Evolutionary conservation across 2,797 vertebrate species (phyloP).

Genomic region (Sebastes baramenuke): DNA sequence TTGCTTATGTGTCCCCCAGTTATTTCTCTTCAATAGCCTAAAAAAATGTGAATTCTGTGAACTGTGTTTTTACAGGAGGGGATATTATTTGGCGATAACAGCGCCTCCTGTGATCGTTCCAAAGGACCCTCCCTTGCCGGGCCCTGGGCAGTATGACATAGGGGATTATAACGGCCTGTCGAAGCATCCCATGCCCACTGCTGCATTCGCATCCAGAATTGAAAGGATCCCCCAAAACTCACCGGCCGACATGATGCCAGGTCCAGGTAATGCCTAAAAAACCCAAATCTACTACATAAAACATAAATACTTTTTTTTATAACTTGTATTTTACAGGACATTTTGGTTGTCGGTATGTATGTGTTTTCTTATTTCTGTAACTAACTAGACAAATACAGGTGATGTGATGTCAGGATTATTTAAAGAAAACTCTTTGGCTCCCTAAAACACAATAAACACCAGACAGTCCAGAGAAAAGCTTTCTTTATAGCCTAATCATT

Average conservation of each 20-base stretch:
- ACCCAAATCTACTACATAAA: background rate
- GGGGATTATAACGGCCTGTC: constrained; percentile 28
- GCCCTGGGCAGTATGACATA: constrained; percentile 82
- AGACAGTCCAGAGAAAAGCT: background rate
- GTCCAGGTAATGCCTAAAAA: constrained; percentile 78
- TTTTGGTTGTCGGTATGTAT: background rate
- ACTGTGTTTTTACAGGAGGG: constrained; percentile 72
- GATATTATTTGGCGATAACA: constrained; percentile 72
- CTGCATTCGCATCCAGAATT: constrained; percentile 82
- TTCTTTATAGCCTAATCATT: background rate
- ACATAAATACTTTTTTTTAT: background rate
- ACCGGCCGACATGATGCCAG: constrained; percentile 58
- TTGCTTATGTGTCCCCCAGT: rapidly evolving
- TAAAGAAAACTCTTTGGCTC: background rate
- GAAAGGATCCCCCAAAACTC: constrained; percentile 35
- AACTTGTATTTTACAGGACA: background rate
- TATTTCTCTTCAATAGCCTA: background rate
- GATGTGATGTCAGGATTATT: background rate
- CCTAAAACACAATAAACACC: background rate
- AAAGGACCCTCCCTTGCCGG: constrained; percentile 73
- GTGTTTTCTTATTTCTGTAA: background rate
- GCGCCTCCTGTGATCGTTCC: constrained; percentile 72
- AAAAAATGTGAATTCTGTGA: background rate
- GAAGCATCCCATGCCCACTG: constrained; percentile 76
- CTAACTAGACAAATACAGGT: background rate